These are phyloP conservation scores for Excalfactoria chinensis DNA, from an alignment of 2,113 vertebrate species.

Conservation along the genomic window DNA sequence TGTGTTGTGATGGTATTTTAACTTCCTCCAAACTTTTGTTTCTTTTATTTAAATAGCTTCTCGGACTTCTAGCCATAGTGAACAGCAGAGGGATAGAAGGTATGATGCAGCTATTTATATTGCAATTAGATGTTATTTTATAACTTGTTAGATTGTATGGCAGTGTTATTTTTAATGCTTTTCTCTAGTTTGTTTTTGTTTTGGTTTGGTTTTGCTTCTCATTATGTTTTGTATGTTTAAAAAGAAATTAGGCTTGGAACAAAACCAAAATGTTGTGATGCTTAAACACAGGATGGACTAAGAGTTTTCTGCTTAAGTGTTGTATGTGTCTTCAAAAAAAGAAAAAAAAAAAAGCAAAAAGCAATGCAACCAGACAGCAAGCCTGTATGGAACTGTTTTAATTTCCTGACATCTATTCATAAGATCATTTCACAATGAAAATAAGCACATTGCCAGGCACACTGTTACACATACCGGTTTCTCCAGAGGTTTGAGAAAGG, in stretches of 20 bases:
- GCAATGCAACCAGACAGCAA: background rate
- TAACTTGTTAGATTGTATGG: background rate
- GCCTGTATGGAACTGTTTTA: background rate
- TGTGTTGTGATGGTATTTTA: background rate
- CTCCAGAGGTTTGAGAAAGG: background rate
- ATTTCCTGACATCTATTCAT: background rate
- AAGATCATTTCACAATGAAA: constrained; percentile 17
- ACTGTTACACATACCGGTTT: background rate
- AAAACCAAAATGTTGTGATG: background rate
- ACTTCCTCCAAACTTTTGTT: constrained; percentile 25
- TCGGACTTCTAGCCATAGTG: constrained; percentile 81
- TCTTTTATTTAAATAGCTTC: constrained; percentile 76
- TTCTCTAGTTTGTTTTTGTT: background rate
- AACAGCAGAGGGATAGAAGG: constrained; percentile 88
- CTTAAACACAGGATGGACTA: background rate
- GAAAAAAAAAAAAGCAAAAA: background rate
- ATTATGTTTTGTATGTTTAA: background rate
- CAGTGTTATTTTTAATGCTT: background rate
- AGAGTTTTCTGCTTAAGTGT: constrained; percentile 2
- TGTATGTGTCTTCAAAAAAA: background rate
- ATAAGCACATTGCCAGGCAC: background rate
- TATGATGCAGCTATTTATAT: constrained; percentile 69
- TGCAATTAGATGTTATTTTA: background rate
- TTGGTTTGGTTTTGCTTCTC: background rate
- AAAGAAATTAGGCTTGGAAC: background rate